Conservation (phyloP, 2,797 vertebrate genomes). For the Danio aesculapii region DNA sequence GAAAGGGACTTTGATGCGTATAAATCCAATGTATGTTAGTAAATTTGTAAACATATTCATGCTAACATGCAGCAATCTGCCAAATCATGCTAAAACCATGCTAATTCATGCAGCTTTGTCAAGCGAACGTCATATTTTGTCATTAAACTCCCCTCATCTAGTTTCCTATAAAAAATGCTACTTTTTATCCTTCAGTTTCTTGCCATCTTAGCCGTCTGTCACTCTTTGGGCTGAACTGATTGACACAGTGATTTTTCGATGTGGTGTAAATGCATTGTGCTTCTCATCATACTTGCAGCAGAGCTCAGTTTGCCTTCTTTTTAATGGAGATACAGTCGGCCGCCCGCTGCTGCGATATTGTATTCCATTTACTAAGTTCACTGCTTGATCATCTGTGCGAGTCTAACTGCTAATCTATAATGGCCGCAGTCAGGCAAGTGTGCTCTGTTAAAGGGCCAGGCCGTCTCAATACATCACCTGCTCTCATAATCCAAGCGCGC, state of each 20-base stretch:
- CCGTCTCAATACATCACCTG: constrained; percentile 65
- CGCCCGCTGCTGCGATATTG: constrained; percentile 54
- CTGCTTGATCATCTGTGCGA: constrained; percentile 57
- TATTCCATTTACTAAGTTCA: constrained; percentile 61
- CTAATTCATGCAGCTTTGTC: too few relatives aligned
- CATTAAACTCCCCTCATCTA: too few relatives aligned
- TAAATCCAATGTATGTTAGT: too few relatives aligned
- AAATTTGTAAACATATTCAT: too few relatives aligned
- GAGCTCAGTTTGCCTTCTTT: constrained; percentile 35
- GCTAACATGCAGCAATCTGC: too few relatives aligned
- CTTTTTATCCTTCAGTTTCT: not conserved
- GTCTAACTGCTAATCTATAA: constrained; percentile 65
- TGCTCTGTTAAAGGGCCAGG: constrained; percentile 57
- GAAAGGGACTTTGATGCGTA: too few relatives aligned
- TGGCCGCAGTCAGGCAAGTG: constrained; percentile 51
- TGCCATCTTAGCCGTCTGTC: not conserved
- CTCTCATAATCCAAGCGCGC: constrained; percentile 70
- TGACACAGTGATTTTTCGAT: not conserved
- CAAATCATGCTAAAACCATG: too few relatives aligned
- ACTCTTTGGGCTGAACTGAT: not conserved
- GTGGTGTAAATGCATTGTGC: not conserved
- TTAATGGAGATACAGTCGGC: constrained; percentile 55
- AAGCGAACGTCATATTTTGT: too few relatives aligned
- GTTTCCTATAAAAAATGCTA: not conserved
- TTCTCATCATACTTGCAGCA: not conserved